phyloP scores from a whole-genome alignment of 2,797 vertebrate species.

The Loris lydekkerianus region DNA sequence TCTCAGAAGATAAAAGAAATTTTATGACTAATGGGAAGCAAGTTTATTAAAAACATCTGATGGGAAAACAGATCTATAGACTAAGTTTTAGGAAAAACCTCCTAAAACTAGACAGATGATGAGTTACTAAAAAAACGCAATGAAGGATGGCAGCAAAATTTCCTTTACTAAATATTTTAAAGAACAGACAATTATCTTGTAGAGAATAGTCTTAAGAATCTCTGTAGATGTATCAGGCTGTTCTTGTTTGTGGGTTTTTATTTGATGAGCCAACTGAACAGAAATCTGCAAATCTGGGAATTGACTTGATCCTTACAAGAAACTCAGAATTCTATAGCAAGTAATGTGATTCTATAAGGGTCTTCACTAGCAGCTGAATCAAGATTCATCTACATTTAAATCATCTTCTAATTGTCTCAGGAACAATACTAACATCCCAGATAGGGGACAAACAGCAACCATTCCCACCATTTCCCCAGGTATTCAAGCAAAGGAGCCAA shows the following conservation, averaged over 20 bases:
- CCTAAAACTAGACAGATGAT: neutral
- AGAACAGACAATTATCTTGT: neutral
- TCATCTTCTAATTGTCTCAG: neutral
- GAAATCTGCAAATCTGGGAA: neutral
- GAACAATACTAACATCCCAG: neutral
- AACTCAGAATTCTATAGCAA: neutral
- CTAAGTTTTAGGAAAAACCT: constrained; percentile 32
- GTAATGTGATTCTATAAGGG: neutral
- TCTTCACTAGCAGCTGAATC: neutral
- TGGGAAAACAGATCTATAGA: neutral
- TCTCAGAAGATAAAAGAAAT: constrained; percentile 53
- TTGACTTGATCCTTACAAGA: neutral
- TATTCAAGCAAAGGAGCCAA: neutral
- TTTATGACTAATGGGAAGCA: neutral
- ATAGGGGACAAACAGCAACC: neutral
- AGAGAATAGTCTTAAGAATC: neutral
- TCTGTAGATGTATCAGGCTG: neutral
- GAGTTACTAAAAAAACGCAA: neutral
- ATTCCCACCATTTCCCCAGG: neutral
- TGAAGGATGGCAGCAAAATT: neutral
- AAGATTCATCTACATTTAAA: neutral
- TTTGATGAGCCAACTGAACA: neutral
- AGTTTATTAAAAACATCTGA: neutral
- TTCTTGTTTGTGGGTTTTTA: neutral
- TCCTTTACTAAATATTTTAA: neutral